Conservation (phyloP, 2,797 vertebrate genomes). For the Anomalospiza imberbis region DNA sequence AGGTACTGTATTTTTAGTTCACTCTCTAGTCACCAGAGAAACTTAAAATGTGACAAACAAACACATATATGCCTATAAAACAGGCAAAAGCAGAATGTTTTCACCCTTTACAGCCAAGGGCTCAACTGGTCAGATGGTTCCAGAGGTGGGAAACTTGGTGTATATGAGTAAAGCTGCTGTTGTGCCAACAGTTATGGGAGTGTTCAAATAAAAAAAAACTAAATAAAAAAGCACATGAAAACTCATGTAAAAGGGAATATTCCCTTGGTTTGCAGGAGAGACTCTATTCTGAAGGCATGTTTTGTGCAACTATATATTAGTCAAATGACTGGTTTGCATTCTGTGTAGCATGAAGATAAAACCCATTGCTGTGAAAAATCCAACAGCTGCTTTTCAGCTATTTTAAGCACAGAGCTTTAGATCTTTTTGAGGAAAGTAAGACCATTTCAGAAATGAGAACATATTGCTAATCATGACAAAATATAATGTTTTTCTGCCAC, state of each 20-base stretch:
- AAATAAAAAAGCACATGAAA: not conserved
- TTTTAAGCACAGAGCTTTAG: constrained; percentile 36
- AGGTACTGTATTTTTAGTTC: not conserved
- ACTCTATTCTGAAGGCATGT: not conserved
- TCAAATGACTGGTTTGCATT: constrained; percentile 29
- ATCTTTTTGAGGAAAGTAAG: constrained; percentile 19
- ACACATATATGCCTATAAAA: not conserved
- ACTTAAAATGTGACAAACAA: not conserved
- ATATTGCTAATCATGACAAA: not conserved
- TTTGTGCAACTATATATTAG: constrained; percentile 23
- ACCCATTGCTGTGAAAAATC: constrained; percentile 46
- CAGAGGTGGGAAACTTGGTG: not conserved
- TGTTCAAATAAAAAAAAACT: not conserved
- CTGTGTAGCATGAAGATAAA: constrained; percentile 27
- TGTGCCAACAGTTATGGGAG: not conserved
- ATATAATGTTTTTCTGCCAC: not conserved
- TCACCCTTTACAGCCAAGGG: not conserved
- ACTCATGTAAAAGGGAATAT: not conserved
- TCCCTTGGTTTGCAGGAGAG: not conserved
- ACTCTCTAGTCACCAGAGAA: not conserved
- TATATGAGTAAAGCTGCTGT: not conserved
- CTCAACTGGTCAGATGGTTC: not conserved
- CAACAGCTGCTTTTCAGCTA: constrained; percentile 57
- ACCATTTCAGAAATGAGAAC: constrained; percentile 14
- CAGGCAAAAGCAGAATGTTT: not conserved